Conservation (phyloP, 2,888 invertebrate species). For the Leptinotarsa tumamoca region DNA sequence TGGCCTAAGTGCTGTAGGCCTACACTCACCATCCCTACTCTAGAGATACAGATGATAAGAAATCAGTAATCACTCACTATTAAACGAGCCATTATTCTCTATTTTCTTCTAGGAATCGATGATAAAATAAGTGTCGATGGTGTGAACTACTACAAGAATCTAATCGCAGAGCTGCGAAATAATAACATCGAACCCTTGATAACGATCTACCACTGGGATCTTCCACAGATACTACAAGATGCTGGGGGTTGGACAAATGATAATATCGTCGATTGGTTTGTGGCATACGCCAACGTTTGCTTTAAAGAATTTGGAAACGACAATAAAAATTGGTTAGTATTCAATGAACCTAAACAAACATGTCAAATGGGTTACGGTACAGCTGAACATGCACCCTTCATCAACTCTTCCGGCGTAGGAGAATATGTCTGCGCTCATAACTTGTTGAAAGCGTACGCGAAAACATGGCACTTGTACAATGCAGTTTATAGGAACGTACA, state of each 20-base stretch:
- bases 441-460: slow-evolving; percentile 74
- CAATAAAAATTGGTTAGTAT: slow-evolving; percentile 69
- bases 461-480: slow-evolving; percentile 72
- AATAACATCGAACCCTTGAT: slow-evolving; percentile 70
- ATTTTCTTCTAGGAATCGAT: slow-evolving; percentile 67
- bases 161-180: slow-evolving; percentile 63
- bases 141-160: slow-evolving; percentile 65
- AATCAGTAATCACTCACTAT: too few relatives aligned
- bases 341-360: slow-evolving; percentile 68
- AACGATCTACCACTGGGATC: slow-evolving; percentile 71
- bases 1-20: too few relatives aligned
- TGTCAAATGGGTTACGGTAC: slow-evolving; percentile 61
- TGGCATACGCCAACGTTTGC: slow-evolving; percentile 71
- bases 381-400: slow-evolving; percentile 66
- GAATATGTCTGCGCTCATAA: slow-evolving; percentile 75
- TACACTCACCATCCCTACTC: too few relatives aligned
- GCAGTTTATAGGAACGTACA: slow-evolving; percentile 70
- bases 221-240: slow-evolving; percentile 68
- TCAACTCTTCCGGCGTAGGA: slow-evolving; percentile 68
- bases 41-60: too few relatives aligned
- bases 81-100: too few relatives aligned
- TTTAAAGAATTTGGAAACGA: slow-evolving; percentile 59
- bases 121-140: slow-evolving; percentile 77
- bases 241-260: slow-evolving; percentile 43
- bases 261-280: slow-evolving; percentile 65